Evolutionary conservation across 2,797 vertebrate genomes (phyloP).

Genomic region (Sciurus carolinensis): DNA sequence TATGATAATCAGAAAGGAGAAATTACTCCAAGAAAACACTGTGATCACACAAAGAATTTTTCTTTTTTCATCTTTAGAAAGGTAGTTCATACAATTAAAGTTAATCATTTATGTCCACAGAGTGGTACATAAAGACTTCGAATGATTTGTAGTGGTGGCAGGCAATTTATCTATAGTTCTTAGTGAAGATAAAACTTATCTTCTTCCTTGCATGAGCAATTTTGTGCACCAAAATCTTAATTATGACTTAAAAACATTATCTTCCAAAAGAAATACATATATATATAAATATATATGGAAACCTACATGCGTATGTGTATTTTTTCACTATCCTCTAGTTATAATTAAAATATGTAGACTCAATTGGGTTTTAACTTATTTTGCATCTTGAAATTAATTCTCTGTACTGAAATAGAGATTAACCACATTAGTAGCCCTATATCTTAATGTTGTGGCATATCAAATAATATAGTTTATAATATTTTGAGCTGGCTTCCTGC

Average conservation of each 20-base stretch:
- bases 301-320: background rate
- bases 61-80: constrained; percentile 43
- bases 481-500: background rate
- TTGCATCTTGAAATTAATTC: background rate
- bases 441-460: constrained; percentile 12
- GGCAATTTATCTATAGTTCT: background rate
- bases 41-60: background rate
- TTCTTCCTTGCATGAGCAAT: background rate
- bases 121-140: background rate
- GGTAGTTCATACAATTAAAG: constrained; percentile 5
- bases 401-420: background rate
- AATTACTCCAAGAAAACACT: constrained; percentile 11
- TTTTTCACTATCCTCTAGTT: background rate
- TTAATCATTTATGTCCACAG: constrained; percentile 35
- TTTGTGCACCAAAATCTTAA: background rate
- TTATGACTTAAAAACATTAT: background rate
- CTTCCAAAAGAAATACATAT: background rate
- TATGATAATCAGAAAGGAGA: constrained; percentile 41
- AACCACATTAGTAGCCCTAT: background rate
- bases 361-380: background rate
- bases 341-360: background rate
- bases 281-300: background rate
- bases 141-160: background rate
- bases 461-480: background rate
- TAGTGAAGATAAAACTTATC: background rate